Conservation (phyloP, 92 coral and sea anemone genomes). For the Hydrozoanthus gracilis region DNA sequence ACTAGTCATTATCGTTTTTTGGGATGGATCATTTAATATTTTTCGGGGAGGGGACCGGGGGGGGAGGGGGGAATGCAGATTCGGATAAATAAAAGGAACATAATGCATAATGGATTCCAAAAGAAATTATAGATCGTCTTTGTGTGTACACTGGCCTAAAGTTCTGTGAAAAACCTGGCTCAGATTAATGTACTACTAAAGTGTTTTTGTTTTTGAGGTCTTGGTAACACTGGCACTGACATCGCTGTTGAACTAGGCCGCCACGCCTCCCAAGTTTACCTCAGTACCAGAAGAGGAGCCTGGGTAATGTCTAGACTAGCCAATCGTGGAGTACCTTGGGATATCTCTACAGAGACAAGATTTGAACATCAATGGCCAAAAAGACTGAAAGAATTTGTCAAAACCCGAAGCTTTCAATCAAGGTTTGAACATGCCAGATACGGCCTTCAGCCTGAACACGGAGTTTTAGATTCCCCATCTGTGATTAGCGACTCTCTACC, state of each 20-base stretch:
- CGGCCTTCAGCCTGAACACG: constrained; percentile 72
- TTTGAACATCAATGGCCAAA: constrained; percentile 60
- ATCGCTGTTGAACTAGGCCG: constrained; percentile 82
- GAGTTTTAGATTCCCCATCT: constrained; percentile 68
- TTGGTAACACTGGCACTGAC: constrained; percentile 87
- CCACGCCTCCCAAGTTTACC: constrained; percentile 80
- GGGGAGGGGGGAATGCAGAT: too few species aligned
- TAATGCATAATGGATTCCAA: too few species aligned
- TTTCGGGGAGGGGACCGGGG: too few species aligned
- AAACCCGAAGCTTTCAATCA: constrained; percentile 54
- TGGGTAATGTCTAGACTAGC: constrained; percentile 86
- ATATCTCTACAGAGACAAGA: constrained; percentile 68
- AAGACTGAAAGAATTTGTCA: constrained; percentile 57
- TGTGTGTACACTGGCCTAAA: not conserved
- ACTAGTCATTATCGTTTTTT: too few species aligned
- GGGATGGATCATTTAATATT: too few species aligned
- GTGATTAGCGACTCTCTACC: constrained; percentile 84
- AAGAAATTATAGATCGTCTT: too few species aligned
- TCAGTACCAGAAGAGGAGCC: constrained; percentile 89
- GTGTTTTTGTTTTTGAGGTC: constrained; percentile 47
- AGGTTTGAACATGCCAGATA: constrained; percentile 78
- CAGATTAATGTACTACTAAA: not conserved
- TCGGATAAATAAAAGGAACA: too few species aligned
- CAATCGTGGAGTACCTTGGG: constrained; percentile 81
- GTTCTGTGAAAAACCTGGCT: not conserved